These are phyloP conservation scores for Montipora cactus DNA, from an alignment of 64 coral and sea anemone species.

Conservation along the genomic window DNA sequence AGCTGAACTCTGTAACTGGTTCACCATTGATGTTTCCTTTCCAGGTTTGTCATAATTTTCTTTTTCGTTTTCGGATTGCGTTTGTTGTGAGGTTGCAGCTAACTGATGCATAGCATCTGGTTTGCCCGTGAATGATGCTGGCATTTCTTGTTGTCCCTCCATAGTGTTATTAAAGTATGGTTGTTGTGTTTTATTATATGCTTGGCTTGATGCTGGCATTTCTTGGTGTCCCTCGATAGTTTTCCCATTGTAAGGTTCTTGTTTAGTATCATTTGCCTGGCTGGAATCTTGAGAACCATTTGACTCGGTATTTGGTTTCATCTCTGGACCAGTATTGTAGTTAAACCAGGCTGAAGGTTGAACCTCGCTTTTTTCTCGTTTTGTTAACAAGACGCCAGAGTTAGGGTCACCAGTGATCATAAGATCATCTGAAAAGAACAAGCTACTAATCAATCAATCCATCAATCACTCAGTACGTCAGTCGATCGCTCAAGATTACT, in stretches of 20 bases:
- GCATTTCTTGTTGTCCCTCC: background rate
- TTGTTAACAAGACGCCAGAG: background rate
- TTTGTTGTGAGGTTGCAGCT: background rate
- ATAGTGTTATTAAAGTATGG: background rate
- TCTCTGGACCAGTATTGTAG: background rate
- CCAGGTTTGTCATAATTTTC: background rate
- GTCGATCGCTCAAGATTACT: too few species aligned
- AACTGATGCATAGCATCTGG: background rate
- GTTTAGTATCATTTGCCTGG: background rate
- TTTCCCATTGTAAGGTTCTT: background rate
- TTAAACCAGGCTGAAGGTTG: background rate
- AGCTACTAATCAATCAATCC: too few species aligned
- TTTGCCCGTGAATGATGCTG: background rate
- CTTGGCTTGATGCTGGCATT: background rate
- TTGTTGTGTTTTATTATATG: background rate
- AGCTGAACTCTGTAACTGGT: background rate
- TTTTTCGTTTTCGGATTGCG: background rate
- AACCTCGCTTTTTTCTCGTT: background rate
- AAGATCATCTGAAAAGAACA: background rate
- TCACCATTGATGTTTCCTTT: background rate
- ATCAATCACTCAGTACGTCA: too few species aligned
- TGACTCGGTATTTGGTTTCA: background rate
- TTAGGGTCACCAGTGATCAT: background rate
- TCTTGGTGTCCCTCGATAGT: background rate
- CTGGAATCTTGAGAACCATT: background rate